A percentile compares a stretch with the other conserved stretches of the same genome.
phyloP scores from a whole-genome alignment of 2,113 vertebrate genomes.

The Forbesichthys papilliferus region DNA sequence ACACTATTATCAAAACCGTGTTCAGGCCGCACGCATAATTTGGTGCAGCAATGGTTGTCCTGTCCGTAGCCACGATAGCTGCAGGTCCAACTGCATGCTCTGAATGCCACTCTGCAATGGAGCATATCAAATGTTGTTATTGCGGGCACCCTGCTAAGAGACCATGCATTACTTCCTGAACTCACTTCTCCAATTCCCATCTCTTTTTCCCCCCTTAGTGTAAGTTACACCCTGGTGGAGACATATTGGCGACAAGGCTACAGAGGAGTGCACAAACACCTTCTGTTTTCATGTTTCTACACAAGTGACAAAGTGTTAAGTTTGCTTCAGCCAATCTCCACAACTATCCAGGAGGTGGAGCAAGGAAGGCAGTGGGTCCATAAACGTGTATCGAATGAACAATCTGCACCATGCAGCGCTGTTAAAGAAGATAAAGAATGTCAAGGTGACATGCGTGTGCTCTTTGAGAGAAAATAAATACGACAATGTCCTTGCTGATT shows the following conservation, averaged over 20 bases:
- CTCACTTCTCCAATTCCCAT: slow-evolving; percentile 63
- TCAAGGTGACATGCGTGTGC: slow-evolving; percentile 72
- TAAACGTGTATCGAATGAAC: slow-evolving; percentile 67
- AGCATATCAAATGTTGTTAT: slow-evolving; percentile 57
- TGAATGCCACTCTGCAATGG: slow-evolving; percentile 39
- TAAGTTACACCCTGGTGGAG: slow-evolving; percentile 65
- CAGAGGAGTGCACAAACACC: slow-evolving; percentile 44
- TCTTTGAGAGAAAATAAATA: slow-evolving; percentile 71
- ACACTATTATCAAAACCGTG: slow-evolving; percentile 48
- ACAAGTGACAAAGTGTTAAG: slow-evolving; percentile 56
- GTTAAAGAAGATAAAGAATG: slow-evolving; percentile 67
- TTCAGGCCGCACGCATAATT: slow-evolving; percentile 61
- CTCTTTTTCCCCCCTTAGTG: slow-evolving; percentile 31
- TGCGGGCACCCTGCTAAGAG: slow-evolving; percentile 58
- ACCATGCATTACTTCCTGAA: slow-evolving; percentile 67
- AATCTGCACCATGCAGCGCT: slow-evolving; percentile 53
- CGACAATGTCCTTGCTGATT: slow-evolving; percentile 75
- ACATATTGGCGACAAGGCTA: slow-evolving; percentile 58
- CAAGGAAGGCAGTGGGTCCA: slow-evolving; percentile 49
- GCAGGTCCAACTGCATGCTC: slow-evolving; percentile 50
- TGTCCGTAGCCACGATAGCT: slow-evolving; percentile 32
- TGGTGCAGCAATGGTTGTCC: slow-evolving; percentile 38
- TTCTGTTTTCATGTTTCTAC: slow-evolving; percentile 60
- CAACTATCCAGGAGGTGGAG: slow-evolving; percentile 47
- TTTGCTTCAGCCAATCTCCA: slow-evolving; percentile 63